A percentile compares a stretch with the other conserved stretches of the same genome.
phyloP scores from a whole-genome alignment of 2,113 vertebrate species.

The Chauna torquata region DNA sequence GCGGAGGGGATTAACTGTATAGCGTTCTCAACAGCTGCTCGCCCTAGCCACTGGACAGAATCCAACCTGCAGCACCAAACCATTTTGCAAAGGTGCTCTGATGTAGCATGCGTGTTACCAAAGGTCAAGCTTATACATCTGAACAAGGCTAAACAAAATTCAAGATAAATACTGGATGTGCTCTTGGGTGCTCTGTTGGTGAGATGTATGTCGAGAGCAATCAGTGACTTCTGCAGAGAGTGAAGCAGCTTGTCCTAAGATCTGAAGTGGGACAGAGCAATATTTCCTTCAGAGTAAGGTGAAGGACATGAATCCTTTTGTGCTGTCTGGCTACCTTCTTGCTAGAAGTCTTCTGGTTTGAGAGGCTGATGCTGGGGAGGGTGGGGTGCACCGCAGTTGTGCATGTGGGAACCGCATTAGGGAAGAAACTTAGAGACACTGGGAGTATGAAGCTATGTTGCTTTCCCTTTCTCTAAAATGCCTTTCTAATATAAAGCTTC shows the following conservation, averaged over 20 bases:
- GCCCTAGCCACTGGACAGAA: not conserved
- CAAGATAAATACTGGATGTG: not conserved
- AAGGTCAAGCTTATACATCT: not conserved
- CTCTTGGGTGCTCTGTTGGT: not conserved
- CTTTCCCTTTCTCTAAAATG: not conserved
- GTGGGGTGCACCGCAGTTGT: not conserved
- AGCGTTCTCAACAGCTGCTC: not conserved
- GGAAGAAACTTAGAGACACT: not conserved
- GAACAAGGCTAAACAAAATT: not conserved
- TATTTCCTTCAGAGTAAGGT: not conserved
- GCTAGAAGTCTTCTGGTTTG: not conserved
- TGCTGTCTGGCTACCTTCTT: not conserved
- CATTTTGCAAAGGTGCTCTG: not conserved
- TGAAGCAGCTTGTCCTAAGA: not conserved
- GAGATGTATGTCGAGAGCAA: not conserved
- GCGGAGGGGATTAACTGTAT: not conserved
- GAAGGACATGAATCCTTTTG: not conserved
- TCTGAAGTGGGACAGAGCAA: not conserved
- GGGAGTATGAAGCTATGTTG: not conserved
- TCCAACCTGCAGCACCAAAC: not conserved
- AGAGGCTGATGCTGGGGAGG: not conserved
- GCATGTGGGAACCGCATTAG: not conserved
- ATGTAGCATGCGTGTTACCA: not conserved
- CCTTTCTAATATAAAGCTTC: not conserved
- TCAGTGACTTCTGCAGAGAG: not conserved